phyloP scores from a whole-genome alignment of 2,113 vertebrate species.

The Spea bombifrons region DNA sequence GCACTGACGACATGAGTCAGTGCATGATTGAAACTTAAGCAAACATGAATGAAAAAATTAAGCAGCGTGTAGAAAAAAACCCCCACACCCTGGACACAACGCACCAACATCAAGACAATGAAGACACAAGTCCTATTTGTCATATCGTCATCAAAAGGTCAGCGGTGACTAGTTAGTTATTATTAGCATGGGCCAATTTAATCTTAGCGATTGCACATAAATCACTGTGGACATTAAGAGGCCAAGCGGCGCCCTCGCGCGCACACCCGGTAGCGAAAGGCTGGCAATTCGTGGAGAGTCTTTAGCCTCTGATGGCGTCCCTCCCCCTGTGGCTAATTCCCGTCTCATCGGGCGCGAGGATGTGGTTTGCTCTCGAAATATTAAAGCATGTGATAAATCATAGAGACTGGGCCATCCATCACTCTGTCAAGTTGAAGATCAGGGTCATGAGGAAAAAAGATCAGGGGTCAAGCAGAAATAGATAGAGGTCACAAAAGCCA shows the following conservation, averaged over 20 bases:
- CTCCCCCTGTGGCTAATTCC: not conserved
- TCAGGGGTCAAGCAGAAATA: constrained; percentile 46
- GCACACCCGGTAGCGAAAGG: constrained; percentile 35
- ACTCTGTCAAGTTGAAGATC: constrained; percentile 51
- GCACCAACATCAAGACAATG: constrained; percentile 19
- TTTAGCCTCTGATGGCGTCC: not conserved
- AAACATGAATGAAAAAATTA: not conserved
- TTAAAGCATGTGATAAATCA: constrained; percentile 50
- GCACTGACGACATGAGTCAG: constrained; percentile 9
- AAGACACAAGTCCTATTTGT: constrained; percentile 30
- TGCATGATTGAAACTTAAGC: constrained; percentile 8
- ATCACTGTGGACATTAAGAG: constrained; percentile 48
- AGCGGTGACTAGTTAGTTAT: constrained; percentile 50
- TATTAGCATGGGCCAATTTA: constrained; percentile 57
- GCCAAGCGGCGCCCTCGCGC: constrained; percentile 32
- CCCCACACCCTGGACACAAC: not conserved
- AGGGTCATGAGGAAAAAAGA: constrained; percentile 52
- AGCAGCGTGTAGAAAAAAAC: not conserved
- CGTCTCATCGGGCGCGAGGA: not conserved
- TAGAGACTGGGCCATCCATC: constrained; percentile 48
- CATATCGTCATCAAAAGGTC: constrained; percentile 50
- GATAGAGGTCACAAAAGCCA: constrained; percentile 20
- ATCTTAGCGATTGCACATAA: constrained; percentile 48
- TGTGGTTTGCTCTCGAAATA: constrained; percentile 28
- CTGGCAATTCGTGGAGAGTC: constrained; percentile 42